phyloP scores from a whole-genome alignment of 1,140 invertebrate genomes.

The Asobara japonica region DNA sequence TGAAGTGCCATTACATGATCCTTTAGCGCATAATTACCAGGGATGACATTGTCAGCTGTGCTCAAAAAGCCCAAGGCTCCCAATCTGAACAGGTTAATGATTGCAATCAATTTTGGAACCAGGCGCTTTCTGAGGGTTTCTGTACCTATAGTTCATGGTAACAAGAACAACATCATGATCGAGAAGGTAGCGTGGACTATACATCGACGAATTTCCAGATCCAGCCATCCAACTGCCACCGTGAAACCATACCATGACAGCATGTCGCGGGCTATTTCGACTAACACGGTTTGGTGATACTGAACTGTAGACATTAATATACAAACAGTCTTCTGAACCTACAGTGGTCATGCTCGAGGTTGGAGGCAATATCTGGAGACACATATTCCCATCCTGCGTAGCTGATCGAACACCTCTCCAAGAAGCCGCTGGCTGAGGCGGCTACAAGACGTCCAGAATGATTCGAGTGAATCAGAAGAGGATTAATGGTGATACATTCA shows the following conservation, averaged over 20 bases:
- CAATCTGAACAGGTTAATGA: slow-evolving; percentile 57
- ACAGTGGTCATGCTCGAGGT: slow-evolving; percentile 69
- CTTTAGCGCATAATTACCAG: slow-evolving; percentile 79
- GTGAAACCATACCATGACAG: slow-evolving; percentile 82
- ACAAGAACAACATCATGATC: slow-evolving; percentile 81
- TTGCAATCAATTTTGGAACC: background rate
- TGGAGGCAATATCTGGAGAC: slow-evolving; percentile 78
- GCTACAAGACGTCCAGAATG: too few species aligned
- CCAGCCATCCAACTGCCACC: slow-evolving; percentile 80
- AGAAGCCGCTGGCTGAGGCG: slow-evolving; percentile 55
- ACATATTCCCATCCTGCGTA: slow-evolving; percentile 71
- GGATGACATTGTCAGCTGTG: slow-evolving; percentile 68
- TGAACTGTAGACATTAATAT: slow-evolving; percentile 86
- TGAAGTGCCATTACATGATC: slow-evolving; percentile 78
- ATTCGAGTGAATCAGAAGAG: too few species aligned
- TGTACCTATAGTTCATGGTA: slow-evolving; percentile 79
- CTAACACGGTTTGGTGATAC: slow-evolving; percentile 43
- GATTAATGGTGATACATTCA: too few species aligned
- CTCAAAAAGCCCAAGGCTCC: slow-evolving; percentile 77
- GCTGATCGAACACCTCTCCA: slow-evolving; percentile 73
- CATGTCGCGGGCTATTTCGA: slow-evolving; percentile 46
- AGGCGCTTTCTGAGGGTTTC: background rate
- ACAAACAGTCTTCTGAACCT: slow-evolving; percentile 84
- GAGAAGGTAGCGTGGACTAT: slow-evolving; percentile 78
- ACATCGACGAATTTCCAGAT: slow-evolving; percentile 71